Evolutionary conservation across 2,113 vertebrate genomes (phyloP), one percentile per base, ranked within the genome.

Genomic region (Actinemys pallida): DNA sequence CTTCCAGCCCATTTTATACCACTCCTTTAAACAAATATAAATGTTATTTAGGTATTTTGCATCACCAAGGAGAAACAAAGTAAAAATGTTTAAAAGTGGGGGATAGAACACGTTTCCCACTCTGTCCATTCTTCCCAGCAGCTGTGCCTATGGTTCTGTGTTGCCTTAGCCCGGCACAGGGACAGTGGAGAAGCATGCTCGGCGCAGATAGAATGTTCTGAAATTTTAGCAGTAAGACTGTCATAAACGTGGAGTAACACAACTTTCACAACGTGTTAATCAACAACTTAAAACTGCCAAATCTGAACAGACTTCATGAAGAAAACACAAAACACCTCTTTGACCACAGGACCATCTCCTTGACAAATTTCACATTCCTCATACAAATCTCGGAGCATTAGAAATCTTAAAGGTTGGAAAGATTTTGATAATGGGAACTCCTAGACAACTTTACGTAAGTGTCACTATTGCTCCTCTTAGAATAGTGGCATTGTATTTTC

Each of bases 111-210:
- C 16, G 16, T 72, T 39, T 72, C n/a, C 65, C 65, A 20, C n/a
- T n/a, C 8, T n/a, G 8, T 19, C 65, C 35, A 39, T 39, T n/a
- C 20, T 65, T 45, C 45, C 57, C 9, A 75, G 5, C 79, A 25
- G 10, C 80, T 93, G 76, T 27, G 85, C 75, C 62, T 72, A 45
- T 45, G 89, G 47, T 16, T n/a, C 69, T 82, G 54, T 65, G 79
- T 76, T 80, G n/a, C 1, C 3, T 80, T 65, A 13, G 3, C 50
- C 83, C 27, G 84, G 88, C 82, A 92, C 0, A 0, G 47, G 72
- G 81, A 83, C 78, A 75, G 8, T 75, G 84, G 69, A 45, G 69
- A 88, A 88, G 35, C 35, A 45, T 0, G 0, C 10, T 84, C 29
- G 3, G 27, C 53, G n/a, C 8, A 83, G 0, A 9, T 50, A 59